Base-by-base conservation (phyloP, 2,113 vertebrate genomes). In the Cheilinus undulatus region DNA sequence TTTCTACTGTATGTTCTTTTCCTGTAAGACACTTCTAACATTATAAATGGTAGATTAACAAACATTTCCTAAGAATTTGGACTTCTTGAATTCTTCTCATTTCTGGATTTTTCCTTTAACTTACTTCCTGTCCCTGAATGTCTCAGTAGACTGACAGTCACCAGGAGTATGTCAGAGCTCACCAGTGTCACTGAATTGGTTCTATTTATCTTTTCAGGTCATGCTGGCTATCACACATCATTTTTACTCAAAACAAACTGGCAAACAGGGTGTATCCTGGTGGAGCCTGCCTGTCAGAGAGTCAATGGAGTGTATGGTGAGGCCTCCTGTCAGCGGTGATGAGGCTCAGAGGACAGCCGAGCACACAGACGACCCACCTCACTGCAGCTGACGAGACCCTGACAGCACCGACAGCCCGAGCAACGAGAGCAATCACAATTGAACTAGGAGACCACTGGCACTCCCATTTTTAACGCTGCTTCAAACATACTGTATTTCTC, bases 221-320 rank as follows among this genome's bases (percentile, higher is more conserved):
- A 26, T 30, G 52, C 53, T 46, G 26, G n/a, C 59, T 57, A 51
- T 68, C 52, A 63, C 32, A 72, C 48, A 61, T 60, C 12, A 4
- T 69, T 80, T 70, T 54, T 32, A 17, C 22, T 67, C 66, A 24
- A 73, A 63, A 34, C 59, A 79, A 26, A 46, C 22, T 3, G 1
- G 69, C 17, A 45, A 71, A 68, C 32, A 49, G 19, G 17, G 34
- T 30, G 54, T 67, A 58, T 78, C 54, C 67, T 52, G 57, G 73
- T 69, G 60, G 40, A 80, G 52, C 60, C 78, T 90, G 87, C 76
- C 87, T 80, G 80, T 93, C 88, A 92, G 82, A 42, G 84, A 88
- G 72, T 85, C 85, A 88, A 34, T 82, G 68, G 68, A 87, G 76
- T 87, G 84, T 78, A 64, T 46, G 26, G 32, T 76, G 82, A 84